Conservation (phyloP, 2,797 vertebrate genomes). For the Sebastes wilsoni region DNA sequence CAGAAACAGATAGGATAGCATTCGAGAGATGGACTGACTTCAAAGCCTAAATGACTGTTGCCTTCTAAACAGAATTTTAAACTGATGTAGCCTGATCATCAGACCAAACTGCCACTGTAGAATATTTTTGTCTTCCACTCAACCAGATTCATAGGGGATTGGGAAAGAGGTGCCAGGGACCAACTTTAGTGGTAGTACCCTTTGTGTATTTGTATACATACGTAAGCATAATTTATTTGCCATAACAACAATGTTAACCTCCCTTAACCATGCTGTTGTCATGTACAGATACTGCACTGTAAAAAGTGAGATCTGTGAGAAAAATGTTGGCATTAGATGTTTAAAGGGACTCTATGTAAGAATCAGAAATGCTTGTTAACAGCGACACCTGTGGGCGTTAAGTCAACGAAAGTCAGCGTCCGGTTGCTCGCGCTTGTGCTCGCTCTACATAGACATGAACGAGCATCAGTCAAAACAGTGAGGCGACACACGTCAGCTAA, state of each 20-base stretch:
- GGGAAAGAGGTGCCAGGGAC: neutral
- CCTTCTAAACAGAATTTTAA: neutral
- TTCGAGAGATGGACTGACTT: constrained; percentile 35
- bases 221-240: neutral
- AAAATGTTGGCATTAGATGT: neutral
- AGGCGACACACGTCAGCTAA: too few relatives aligned
- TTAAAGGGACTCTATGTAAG: too few relatives aligned
- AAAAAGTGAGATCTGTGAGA: neutral
- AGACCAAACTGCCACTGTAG: neutral
- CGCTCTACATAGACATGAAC: too few relatives aligned
- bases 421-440: too few relatives aligned
- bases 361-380: too few relatives aligned
- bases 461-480: too few relatives aligned
- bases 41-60: constrained; percentile 25
- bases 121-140: neutral
- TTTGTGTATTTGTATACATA: neutral
- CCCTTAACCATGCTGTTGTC: neutral
- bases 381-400: too few relatives aligned
- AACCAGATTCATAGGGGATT: neutral
- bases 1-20: constrained; percentile 2
- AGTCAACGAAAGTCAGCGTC: too few relatives aligned
- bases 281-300: neutral
- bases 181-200: neutral
- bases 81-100: neutral
- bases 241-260: neutral